A percentile compares a stretch with the other conserved stretches of the same genome.
Evolutionary conservation across 2,888 invertebrate species (phyloP).

Genomic region (Buathra laborator): DNA sequence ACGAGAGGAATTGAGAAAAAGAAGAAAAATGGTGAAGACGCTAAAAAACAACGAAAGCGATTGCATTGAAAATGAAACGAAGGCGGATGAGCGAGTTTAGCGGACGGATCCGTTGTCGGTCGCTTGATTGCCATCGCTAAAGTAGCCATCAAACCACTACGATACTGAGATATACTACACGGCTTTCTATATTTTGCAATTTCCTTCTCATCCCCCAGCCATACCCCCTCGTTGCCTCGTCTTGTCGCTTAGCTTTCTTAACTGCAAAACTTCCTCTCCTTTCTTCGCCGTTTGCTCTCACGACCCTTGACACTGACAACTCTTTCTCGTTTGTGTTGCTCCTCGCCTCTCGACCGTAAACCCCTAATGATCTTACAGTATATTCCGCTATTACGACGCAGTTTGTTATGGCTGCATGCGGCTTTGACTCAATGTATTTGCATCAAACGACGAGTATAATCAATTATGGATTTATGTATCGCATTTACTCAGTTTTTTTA

Average conservation of each 20-base stretch:
- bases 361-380: too few species aligned
- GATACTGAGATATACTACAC: not conserved
- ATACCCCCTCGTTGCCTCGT: not conserved
- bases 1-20: not conserved
- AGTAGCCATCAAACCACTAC: conserved; percentile 34
- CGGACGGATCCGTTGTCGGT: not conserved
- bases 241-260: conserved; percentile 13
- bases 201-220: conserved; percentile 50
- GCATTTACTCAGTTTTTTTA: too few species aligned
- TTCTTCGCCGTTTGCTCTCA: conserved; percentile 3
- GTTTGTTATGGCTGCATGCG: too few species aligned
- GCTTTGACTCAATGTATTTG: too few species aligned
- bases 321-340: not conserved
- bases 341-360: not conserved
- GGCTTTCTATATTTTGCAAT: not conserved
- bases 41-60: not conserved
- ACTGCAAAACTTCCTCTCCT: conserved; percentile 16
- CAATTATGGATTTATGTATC: too few species aligned
- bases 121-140: conserved; percentile 24
- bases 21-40: not conserved
- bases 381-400: too few species aligned
- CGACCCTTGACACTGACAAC: not conserved
- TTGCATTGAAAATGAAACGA: conserved; percentile 5
- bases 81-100: conserved; percentile 8
- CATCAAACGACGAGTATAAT: too few species aligned